Evolutionary conservation across 2,797 vertebrate genomes (phyloP).

Genomic region (Sebastes itinus): DNA sequence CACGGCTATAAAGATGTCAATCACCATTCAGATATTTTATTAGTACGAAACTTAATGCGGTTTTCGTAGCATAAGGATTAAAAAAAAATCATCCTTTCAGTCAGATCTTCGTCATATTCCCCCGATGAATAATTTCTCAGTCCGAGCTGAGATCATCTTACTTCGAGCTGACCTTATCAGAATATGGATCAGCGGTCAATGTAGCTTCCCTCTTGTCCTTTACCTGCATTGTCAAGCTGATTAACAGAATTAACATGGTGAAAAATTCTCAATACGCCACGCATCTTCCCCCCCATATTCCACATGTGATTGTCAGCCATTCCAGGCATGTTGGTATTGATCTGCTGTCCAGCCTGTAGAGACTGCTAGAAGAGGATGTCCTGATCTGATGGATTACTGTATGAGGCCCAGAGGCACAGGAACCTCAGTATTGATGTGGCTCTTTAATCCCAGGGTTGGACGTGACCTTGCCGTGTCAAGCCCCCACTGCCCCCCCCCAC

Average conservation of each 20-base stretch:
- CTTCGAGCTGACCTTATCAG: slow-evolving; percentile 59
- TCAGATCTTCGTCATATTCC: slow-evolving; percentile 45
- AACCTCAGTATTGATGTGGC: slow-evolving; percentile 81
- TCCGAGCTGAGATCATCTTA: slow-evolving; percentile 27
- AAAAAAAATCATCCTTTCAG: slow-evolving; percentile 32
- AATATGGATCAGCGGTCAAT: slow-evolving; percentile 60
- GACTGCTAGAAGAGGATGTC: slow-evolving; percentile 79
- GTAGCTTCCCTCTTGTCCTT: slow-evolving; percentile 18
- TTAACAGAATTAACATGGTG: slow-evolving; percentile 48
- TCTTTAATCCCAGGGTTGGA: slow-evolving; percentile 82
- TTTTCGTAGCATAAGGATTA: slow-evolving; percentile 28
- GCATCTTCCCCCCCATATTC: slow-evolving; percentile 54
- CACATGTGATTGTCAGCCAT: slow-evolving; percentile 74
- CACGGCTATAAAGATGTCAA: slow-evolving; percentile 68
- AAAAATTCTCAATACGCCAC: slow-evolving; percentile 54
- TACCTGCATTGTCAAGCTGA: slow-evolving; percentile 21
- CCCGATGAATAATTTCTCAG: slow-evolving; percentile 51
- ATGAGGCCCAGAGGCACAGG: slow-evolving; percentile 80
- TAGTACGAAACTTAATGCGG: slow-evolving; percentile 25
- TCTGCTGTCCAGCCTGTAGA: slow-evolving; percentile 76
- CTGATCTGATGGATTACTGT: slow-evolving; percentile 87
- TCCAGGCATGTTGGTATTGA: slow-evolving; percentile 74
- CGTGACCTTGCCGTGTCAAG: slow-evolving; percentile 82
- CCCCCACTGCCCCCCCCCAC: background rate
- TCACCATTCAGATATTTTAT: slow-evolving; percentile 67